Evolutionary conservation across 1,140 invertebrate species (phyloP), one percentile per base, ranked within the genome.

Genomic region (Chelonus insularis): DNA sequence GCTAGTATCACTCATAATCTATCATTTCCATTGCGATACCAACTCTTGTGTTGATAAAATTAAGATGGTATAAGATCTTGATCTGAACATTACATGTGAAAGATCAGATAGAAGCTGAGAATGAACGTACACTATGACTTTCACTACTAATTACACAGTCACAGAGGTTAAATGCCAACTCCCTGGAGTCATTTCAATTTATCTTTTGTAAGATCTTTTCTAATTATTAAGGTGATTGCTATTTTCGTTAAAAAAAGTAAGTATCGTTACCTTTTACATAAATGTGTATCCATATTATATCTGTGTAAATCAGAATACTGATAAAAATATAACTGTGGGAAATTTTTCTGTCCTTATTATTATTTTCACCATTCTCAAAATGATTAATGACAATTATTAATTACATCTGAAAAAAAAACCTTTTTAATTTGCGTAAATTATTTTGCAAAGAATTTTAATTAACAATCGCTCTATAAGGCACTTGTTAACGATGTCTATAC

Each of bases 81-180:
- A 18, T 8, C 41, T 18, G 16, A 29, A 7, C 25, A n/a, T n/a
- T n/a, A n/a, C n/a, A 7, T 29, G 25, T 29, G 7, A 29, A 7
- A 3, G 20, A 48, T 25, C 11, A 2, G 8, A 25, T 29, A 48
- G 45, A 29, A 48, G n/a, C 18, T 9, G 18, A 48, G 12, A n/a
- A 48, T 45, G 12, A 23, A 29, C 14, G 16, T 16, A 45, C 20
- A 16, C 16, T 48, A 11, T 23, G 6, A 20, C 45, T 48, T 48
- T 48, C 45, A 48, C 45, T 48, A 29, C n/a, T 23, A 48, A 48
- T 48, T 48, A 48, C 12, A 48, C 8, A 18, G 21, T 6, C 23
- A 48, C 45, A 48, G 45, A 29, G 45, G 45, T 48, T 20, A 48
- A n/a, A 12, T 5, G 37, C n/a, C 37, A 39, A 39, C 37, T 39